Evolutionary conservation across 2,797 vertebrate species (phyloP).

Genomic region (Anomalospiza imberbis): DNA sequence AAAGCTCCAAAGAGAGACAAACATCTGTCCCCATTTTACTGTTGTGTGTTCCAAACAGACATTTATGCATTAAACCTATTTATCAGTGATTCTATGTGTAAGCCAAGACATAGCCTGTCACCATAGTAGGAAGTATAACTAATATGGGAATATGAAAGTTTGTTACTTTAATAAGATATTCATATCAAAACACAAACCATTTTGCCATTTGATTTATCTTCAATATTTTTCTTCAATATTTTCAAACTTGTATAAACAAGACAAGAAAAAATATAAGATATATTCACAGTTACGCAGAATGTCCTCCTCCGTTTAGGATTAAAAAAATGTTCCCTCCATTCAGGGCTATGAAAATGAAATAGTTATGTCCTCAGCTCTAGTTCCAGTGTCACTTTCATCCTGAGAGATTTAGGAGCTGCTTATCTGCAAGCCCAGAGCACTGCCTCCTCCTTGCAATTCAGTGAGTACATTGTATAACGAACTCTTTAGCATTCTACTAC

Average conservation of each 20-base stretch:
- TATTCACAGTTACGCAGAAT: not conserved
- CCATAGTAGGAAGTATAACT: conserved; percentile 35
- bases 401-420: not conserved
- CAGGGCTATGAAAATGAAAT: not conserved
- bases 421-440: not conserved
- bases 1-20: conserved; percentile 54
- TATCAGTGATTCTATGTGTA: conserved; percentile 54
- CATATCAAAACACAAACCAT: not conserved
- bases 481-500: not conserved
- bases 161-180: conserved; percentile 1
- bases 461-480: not conserved
- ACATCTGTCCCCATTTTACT: conserved; percentile 57
- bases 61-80: conserved; percentile 58
- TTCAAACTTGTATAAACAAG: not conserved
- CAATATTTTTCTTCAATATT: not conserved
- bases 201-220: not conserved
- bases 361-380: not conserved
- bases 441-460: not conserved
- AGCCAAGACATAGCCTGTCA: conserved; percentile 43
- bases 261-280: not conserved
- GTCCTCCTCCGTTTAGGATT: not conserved
- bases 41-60: conserved; percentile 9
- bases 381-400: not conserved
- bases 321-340: not conserved
- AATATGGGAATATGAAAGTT: conserved; percentile 27